Conservation (phyloP, 2,888 invertebrate genomes). For the Fissipunctia ypsillon region DNA sequence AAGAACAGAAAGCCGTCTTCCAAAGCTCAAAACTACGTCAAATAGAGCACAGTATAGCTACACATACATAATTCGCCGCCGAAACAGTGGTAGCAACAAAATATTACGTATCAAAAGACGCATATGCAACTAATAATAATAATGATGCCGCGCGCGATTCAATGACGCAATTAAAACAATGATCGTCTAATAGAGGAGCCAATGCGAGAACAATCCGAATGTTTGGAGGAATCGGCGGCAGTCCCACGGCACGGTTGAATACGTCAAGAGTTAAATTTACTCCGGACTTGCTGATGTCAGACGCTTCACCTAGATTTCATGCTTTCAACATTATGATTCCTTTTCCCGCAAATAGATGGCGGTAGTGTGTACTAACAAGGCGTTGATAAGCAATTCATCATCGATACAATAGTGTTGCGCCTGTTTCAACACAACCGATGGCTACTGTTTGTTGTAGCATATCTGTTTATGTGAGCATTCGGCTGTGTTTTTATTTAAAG, state of each 20-base stretch:
- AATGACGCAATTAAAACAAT: conserved; percentile 72
- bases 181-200: conserved; percentile 70
- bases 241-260: conserved; percentile 76
- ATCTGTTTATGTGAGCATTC: conserved; percentile 26
- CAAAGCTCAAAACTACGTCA: conserved; percentile 44
- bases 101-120: conserved; percentile 66
- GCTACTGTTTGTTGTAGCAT: conserved; percentile 35
- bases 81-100: conserved; percentile 60
- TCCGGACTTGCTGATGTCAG: conserved; percentile 87
- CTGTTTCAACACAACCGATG: conserved; percentile 29
- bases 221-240: conserved; percentile 77
- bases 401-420: conserved; percentile 47
- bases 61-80: conserved; percentile 43
- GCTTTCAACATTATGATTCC: conserved; percentile 80
- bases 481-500: conserved; percentile 33
- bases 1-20: conserved; percentile 42
- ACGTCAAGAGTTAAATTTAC: conserved; percentile 90
- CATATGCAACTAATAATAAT: conserved; percentile 71
- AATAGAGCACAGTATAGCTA: conserved; percentile 31
- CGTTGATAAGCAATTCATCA: conserved; percentile 65
- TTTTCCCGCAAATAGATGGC: conserved; percentile 85
- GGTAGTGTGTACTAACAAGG: conserved; percentile 77
- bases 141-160: conserved; percentile 67
- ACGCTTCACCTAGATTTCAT: conserved; percentile 88
- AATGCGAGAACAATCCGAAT: conserved; percentile 78